Conservation (phyloP, 1,140 invertebrate genomes). For the Drosophila nikananu region DNA sequence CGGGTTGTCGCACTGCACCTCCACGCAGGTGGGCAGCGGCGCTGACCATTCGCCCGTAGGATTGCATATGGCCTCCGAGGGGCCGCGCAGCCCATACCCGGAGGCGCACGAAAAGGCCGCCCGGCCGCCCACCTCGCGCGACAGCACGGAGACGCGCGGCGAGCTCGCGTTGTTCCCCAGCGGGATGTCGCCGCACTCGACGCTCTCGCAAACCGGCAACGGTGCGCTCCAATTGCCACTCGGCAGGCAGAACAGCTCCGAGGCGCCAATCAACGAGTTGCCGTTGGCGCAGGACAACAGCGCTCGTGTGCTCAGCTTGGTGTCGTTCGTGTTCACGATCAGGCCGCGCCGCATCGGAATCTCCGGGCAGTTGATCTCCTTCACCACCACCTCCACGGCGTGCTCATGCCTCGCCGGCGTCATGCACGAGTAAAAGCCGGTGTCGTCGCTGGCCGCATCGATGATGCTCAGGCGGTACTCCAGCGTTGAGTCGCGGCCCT, state of each 20-base stretch:
- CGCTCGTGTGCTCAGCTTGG: conserved; percentile 90
- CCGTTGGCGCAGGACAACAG: conserved; percentile 92
- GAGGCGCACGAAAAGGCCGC: conserved; percentile 92
- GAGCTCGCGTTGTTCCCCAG: conserved; percentile 86
- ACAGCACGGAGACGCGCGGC: conserved; percentile 89
- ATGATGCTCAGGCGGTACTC: conserved; percentile 93
- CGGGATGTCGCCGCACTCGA: conserved; percentile 91
- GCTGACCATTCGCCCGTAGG: conserved; percentile 92
- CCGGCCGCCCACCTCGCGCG: conserved; percentile 91
- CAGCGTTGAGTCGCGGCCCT: conserved; percentile 90
- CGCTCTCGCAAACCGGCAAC: conserved; percentile 92
- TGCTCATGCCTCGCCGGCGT: conserved; percentile 93
- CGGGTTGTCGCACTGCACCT: conserved; percentile 91
- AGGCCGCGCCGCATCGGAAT: conserved; percentile 90
- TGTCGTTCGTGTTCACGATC: conserved; percentile 89
- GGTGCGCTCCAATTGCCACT: conserved; percentile 94
- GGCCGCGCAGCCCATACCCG: conserved; percentile 92
- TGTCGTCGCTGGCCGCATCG: conserved; percentile 92
- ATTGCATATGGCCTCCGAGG: conserved; percentile 91
- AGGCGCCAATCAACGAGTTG: conserved; percentile 91
- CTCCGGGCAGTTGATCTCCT: conserved; percentile 91
- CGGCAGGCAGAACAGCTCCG: conserved; percentile 90
- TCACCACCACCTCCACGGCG: conserved; percentile 92
- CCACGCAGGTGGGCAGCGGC: conserved; percentile 91
- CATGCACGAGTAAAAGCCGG: conserved; percentile 92